A percentile compares a stretch with the other conserved stretches of the same genome.
phyloP scores from a whole-genome alignment of 2,797 vertebrate species.

The Gorsachius magnificus region DNA sequence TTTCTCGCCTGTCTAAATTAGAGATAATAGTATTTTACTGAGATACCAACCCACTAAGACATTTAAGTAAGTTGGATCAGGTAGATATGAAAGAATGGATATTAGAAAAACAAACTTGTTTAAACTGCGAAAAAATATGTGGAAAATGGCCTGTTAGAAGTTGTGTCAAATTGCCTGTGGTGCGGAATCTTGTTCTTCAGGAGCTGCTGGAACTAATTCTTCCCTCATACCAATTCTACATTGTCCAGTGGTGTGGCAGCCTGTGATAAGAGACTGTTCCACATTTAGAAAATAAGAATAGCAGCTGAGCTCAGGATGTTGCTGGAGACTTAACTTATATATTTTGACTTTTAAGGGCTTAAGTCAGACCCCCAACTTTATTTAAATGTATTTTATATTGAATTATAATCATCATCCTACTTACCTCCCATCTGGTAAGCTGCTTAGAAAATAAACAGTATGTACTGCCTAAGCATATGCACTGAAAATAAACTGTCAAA shows the following conservation, averaged over 20 bases:
- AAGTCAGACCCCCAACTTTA: slow-evolving; percentile 51
- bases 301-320: background rate
- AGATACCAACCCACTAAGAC: background rate
- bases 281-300: slow-evolving; percentile 35
- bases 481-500: slow-evolving; percentile 47
- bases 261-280: slow-evolving; percentile 35
- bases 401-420: slow-evolving; percentile 53
- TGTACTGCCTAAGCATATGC: slow-evolving; percentile 8
- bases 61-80: background rate
- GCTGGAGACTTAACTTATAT: background rate
- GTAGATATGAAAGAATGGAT: background rate
- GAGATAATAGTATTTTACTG: background rate
- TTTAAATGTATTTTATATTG: slow-evolving; percentile 60
- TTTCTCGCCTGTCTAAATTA: background rate
- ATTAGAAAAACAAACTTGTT: background rate
- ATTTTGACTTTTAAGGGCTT: slow-evolving; percentile 33
- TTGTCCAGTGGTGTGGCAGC: slow-evolving; percentile 35
- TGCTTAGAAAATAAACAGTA: slow-evolving; percentile 59
- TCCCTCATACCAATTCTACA: slow-evolving; percentile 4
- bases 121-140: background rate
- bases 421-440: slow-evolving; percentile 56
- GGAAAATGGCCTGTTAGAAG: background rate
- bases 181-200: background rate
- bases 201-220: slow-evolving; percentile 47
- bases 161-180: background rate